Conservation (phyloP, 2,113 vertebrate genomes). For the Bostrychus sinensis region DNA sequence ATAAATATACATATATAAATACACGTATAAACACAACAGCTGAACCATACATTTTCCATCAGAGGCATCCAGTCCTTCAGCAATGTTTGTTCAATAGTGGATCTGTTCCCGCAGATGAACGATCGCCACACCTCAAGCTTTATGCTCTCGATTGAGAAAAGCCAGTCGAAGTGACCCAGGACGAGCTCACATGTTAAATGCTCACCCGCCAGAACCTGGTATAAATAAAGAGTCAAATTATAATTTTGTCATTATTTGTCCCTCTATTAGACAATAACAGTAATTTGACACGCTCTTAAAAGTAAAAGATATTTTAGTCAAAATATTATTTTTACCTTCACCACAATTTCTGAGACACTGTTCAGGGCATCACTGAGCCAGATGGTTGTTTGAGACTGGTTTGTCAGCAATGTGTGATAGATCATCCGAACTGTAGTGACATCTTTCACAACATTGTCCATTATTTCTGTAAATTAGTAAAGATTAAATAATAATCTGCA, state of each 20-base stretch:
- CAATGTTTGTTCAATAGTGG: slow-evolving; percentile 34
- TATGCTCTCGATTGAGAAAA: slow-evolving; percentile 54
- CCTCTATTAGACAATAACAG: neutral
- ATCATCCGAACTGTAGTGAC: slow-evolving; percentile 33
- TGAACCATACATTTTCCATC: slow-evolving; percentile 55
- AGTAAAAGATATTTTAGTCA: neutral
- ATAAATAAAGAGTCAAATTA: slow-evolving; percentile 4
- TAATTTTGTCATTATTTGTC: neutral
- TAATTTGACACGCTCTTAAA: neutral
- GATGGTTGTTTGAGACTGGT: slow-evolving; percentile 46
- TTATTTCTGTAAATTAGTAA: slow-evolving; percentile 54
- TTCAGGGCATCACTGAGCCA: slow-evolving; percentile 45
- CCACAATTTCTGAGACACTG: slow-evolving; percentile 38
- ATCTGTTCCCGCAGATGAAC: slow-evolving; percentile 59
- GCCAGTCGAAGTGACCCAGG: slow-evolving; percentile 61
- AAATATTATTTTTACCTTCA: slow-evolving; percentile 48
- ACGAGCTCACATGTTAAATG: slow-evolving; percentile 52
- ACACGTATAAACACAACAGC: neutral
- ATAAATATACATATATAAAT: neutral
- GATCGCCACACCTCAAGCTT: slow-evolving; percentile 47
- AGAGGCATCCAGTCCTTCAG: slow-evolving; percentile 48
- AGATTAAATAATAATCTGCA: no score
- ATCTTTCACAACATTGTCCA: slow-evolving; percentile 48
- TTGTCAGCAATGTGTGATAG: slow-evolving; percentile 45
- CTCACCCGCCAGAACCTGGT: slow-evolving; percentile 30